phyloP scores from a whole-genome alignment of 2,797 vertebrate genomes.

The Antrozous pallidus region DNA sequence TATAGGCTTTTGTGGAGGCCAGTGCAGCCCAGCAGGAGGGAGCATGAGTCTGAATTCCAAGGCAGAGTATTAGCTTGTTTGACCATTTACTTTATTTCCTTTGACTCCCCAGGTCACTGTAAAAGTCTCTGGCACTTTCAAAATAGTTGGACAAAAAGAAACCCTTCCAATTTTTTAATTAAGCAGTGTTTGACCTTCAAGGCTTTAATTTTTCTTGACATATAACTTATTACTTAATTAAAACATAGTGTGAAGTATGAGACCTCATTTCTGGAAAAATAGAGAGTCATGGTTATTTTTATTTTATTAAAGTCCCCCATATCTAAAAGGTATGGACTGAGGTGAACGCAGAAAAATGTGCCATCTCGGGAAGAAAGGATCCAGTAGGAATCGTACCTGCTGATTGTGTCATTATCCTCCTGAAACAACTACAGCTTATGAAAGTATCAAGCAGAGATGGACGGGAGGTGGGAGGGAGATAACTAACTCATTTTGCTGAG shows the following conservation, averaged over 20 bases:
- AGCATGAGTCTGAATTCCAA: not conserved
- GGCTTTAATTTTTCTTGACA: constrained; percentile 65
- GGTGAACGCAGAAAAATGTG: not conserved
- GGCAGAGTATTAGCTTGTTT: not conserved
- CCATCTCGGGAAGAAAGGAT: not conserved
- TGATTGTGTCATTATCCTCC: constrained; percentile 17
- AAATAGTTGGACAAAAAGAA: constrained; percentile 29
- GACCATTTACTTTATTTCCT: not conserved
- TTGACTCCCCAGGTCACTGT: not conserved
- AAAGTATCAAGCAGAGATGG: not conserved
- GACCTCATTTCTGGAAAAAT: constrained; percentile 32
- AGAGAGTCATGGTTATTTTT: constrained; percentile 29
- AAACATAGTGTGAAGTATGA: constrained; percentile 55
- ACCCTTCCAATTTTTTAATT: constrained; percentile 63
- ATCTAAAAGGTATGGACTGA: constrained; percentile 17
- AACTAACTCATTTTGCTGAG: constrained; percentile 44
- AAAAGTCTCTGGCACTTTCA: constrained; percentile 10
- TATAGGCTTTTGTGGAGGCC: not conserved
- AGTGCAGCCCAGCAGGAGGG: not conserved
- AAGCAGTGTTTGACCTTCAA: constrained; percentile 67
- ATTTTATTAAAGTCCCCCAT: constrained; percentile 31
- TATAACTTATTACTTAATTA: constrained; percentile 73
- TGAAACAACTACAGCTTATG: constrained; percentile 26
- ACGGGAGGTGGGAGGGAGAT: not conserved
- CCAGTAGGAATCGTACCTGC: not conserved